Conservation (phyloP, 2,888 invertebrate species). For the Synanthedon vespiformis region DNA sequence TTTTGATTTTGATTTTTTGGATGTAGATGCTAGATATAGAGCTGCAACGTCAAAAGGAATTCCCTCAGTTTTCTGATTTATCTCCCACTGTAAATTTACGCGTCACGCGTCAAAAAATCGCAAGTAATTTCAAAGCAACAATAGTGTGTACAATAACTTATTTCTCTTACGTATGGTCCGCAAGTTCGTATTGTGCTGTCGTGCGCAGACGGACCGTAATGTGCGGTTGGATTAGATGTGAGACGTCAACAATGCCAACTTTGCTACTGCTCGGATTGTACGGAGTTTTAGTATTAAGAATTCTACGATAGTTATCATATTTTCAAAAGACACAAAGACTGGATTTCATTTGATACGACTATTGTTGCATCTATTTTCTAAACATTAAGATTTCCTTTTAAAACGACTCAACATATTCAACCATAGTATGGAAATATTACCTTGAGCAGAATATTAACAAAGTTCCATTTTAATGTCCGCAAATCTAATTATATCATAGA, state of each 20-base stretch:
- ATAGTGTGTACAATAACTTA: constrained; percentile 14
- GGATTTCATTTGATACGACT: background rate
- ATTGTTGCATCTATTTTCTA: too few species aligned
- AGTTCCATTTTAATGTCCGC: constrained; percentile 18
- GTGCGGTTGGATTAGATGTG: constrained; percentile 31
- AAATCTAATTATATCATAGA: constrained; percentile 25
- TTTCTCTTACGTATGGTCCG: constrained; percentile 23
- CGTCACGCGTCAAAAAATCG: background rate
- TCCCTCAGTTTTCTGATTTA: too few species aligned
- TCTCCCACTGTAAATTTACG: too few species aligned
- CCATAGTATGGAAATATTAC: too few species aligned
- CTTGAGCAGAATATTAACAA: constrained; percentile 4
- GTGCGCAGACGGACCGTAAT: constrained; percentile 34
- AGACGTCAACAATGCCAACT: constrained; percentile 20
- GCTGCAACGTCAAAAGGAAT: too few species aligned
- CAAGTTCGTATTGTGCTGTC: constrained; percentile 33
- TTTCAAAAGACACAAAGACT: background rate
- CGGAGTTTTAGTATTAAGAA: constrained; percentile 3
- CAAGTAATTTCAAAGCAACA: constrained; percentile 4
- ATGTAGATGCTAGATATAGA: too few species aligned
- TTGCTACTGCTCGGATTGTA: constrained; percentile 19
- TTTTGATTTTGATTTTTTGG: too few species aligned
- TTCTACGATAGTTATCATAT: background rate
- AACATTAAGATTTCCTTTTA: too few species aligned
- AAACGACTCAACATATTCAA: too few species aligned